Conservation (phyloP, 2,113 vertebrate species). For the Epinephelus fuscoguttatus region DNA sequence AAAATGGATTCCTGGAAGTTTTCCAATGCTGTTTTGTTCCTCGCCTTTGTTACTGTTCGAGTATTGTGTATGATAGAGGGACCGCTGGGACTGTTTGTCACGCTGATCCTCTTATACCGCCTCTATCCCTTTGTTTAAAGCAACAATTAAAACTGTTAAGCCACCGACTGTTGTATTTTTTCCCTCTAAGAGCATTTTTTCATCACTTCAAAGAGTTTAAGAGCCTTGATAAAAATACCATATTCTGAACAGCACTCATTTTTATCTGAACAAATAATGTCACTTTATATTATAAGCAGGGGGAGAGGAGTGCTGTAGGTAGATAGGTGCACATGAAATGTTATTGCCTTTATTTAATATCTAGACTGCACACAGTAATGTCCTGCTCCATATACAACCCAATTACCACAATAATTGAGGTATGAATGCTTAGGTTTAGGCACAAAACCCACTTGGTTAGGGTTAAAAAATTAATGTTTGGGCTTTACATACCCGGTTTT, state of each 20-base stretch:
- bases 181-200: constrained; percentile 59
- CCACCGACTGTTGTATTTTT: constrained; percentile 57
- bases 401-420: too few relatives aligned
- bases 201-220: constrained; percentile 72
- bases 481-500: too few relatives aligned
- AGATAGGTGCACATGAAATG: constrained; percentile 5
- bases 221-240: constrained; percentile 65
- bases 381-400: not conserved
- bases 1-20: constrained; percentile 76
- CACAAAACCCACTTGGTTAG: too few relatives aligned
- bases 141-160: constrained; percentile 80
- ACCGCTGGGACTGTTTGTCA: constrained; percentile 73
- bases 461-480: too few relatives aligned
- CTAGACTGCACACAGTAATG: not conserved
- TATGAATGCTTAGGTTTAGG: too few relatives aligned
- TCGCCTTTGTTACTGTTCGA: constrained; percentile 65
- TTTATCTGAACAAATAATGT: constrained; percentile 61
- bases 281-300: constrained; percentile 47
- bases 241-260: constrained; percentile 55
- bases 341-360: constrained; percentile 10
- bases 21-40: constrained; percentile 73
- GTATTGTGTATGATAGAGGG: constrained; percentile 68
- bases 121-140: constrained; percentile 74
- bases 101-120: constrained; percentile 73
- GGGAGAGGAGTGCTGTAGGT: constrained; percentile 23